Evolutionary conservation across 1,140 invertebrate species (phyloP).

Genomic region (Bombus sylvicola): DNA sequence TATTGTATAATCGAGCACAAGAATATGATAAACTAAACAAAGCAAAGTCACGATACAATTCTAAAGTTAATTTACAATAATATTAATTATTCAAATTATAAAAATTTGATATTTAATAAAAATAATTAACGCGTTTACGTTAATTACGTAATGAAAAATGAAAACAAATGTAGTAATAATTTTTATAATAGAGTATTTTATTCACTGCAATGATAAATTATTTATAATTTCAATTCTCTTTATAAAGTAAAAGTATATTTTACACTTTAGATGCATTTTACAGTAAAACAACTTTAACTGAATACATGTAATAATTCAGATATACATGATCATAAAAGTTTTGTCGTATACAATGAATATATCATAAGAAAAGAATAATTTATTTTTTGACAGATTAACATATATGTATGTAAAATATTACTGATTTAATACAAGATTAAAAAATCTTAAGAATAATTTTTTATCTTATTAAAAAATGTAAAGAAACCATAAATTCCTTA

Average conservation of each 20-base stretch:
- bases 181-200: conserved; percentile 47
- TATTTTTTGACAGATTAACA: background rate
- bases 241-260: conserved; percentile 8
- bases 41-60: conserved; percentile 71
- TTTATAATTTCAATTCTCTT: background rate
- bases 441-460: background rate
- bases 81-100: conserved; percentile 43
- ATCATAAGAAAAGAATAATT: background rate
- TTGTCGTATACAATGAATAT: background rate
- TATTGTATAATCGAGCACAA: conserved; percentile 90
- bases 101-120: conserved; percentile 35
- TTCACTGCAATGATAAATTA: conserved; percentile 12
- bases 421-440: conserved; percentile 2
- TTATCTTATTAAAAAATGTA: background rate
- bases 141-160: conserved; percentile 21
- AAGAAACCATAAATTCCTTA: background rate
- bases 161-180: conserved; percentile 31
- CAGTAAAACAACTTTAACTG: conserved; percentile 16
- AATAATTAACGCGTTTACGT: conserved; percentile 1
- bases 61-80: conserved; percentile 80
- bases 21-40: conserved; percentile 82
- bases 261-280: conserved; percentile 30
- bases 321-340: conserved; percentile 17
- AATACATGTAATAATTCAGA: conserved; percentile 12
- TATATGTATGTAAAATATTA: background rate